phyloP scores from a whole-genome alignment of 2,797 vertebrate genomes.

The Alexandromys oeconomus region DNA sequence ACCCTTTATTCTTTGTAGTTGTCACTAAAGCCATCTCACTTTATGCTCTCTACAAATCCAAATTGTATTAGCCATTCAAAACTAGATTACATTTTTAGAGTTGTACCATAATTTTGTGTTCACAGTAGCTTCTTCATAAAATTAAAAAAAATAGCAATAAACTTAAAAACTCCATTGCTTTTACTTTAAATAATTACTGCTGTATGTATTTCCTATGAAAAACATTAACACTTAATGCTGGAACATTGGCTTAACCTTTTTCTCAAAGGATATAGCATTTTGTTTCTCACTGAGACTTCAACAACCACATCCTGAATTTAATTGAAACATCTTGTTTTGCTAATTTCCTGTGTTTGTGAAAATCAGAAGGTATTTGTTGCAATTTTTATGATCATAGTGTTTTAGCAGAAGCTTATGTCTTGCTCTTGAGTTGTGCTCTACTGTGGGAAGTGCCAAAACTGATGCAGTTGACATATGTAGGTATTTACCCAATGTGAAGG shows the following conservation, averaged over 20 bases:
- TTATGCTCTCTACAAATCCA: background rate
- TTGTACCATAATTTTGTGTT: background rate
- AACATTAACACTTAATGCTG: background rate
- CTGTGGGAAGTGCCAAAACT: background rate
- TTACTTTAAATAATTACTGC: background rate
- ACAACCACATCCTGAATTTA: conserved; percentile 14
- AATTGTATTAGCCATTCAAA: background rate
- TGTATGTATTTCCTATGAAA: background rate
- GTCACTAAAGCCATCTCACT: background rate
- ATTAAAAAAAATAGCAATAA: background rate
- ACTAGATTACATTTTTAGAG: background rate
- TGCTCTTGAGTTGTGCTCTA: background rate
- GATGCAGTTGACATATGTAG: background rate
- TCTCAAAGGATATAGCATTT: conserved; percentile 6
- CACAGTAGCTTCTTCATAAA: background rate
- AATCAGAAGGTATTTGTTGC: background rate
- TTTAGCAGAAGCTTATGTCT: conserved; percentile 28
- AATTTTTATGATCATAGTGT: conserved; percentile 19
- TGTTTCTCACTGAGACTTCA: background rate
- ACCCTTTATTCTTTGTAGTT: background rate
- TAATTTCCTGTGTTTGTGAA: conserved; percentile 29
- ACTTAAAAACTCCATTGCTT: background rate
- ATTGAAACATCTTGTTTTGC: background rate
- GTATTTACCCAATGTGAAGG: background rate
- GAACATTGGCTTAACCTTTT: background rate